Conservation (phyloP, 2,888 invertebrate genomes). For the Lepidocyrtoides sp. region DNA sequence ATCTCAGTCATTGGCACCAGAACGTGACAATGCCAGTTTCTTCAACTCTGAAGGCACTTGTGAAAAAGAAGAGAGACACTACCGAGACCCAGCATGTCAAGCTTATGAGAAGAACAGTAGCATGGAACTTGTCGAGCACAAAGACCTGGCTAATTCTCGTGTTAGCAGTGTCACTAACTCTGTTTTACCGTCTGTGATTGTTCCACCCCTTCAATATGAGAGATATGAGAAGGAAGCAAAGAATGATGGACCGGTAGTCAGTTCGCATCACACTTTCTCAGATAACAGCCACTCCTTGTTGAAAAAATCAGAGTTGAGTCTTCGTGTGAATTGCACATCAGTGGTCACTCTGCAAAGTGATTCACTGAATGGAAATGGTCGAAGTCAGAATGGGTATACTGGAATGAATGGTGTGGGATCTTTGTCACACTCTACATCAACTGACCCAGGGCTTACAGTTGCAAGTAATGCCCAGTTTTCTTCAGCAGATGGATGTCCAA, state of each 20-base stretch:
- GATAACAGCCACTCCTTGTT: conserved; percentile 36
- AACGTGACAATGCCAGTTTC: conserved; percentile 48
- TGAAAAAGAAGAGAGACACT: conserved; percentile 71
- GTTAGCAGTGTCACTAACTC: conserved; percentile 43
- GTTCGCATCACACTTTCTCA: background rate
- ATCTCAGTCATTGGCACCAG: background rate
- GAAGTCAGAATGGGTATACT: conserved; percentile 42
- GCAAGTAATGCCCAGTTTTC: background rate
- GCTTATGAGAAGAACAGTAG: background rate
- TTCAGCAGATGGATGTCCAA: conserved; percentile 36
- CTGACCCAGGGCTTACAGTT: background rate
- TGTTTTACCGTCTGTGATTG: conserved; percentile 82
- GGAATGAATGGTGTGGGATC: background rate
- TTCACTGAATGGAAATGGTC: conserved; percentile 61
- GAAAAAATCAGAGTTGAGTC: conserved; percentile 80
- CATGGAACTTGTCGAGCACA: conserved; percentile 29
- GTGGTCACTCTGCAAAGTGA: conserved; percentile 84
- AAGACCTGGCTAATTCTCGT: conserved; percentile 21
- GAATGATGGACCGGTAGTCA: background rate
- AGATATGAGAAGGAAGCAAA: conserved; percentile 55
- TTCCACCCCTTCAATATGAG: conserved; percentile 83
- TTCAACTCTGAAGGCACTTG: conserved; percentile 51
- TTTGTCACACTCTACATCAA: background rate
- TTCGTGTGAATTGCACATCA: conserved; percentile 83
- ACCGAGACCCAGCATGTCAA: conserved; percentile 31